Evolutionary conservation across 2,113 vertebrate genomes (phyloP).

Genomic region (Syrmaticus mikado): DNA sequence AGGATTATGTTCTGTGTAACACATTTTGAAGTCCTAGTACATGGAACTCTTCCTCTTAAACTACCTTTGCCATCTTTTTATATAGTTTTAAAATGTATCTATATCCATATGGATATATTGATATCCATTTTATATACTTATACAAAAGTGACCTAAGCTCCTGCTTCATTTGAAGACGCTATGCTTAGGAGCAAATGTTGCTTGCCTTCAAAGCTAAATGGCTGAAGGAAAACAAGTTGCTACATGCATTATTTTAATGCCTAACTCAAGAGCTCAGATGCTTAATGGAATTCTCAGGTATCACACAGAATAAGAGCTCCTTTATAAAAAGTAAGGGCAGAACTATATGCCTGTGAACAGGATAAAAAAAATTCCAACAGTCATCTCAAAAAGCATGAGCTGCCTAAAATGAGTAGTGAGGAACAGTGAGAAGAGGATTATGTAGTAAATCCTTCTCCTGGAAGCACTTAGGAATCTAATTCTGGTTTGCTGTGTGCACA

Average conservation of each 20-base stretch:
- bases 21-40: background rate
- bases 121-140: background rate
- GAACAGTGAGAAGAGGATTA: slow-evolving; percentile 2
- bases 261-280: background rate
- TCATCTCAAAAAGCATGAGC: background rate
- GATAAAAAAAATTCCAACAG: background rate
- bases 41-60: background rate
- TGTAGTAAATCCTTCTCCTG: background rate
- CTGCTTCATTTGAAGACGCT: background rate
- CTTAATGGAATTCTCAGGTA: background rate
- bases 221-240: background rate
- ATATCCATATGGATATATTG: background rate
- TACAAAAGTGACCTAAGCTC: background rate
- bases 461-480: background rate
- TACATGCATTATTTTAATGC: background rate
- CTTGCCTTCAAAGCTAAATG: background rate
- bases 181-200: background rate
- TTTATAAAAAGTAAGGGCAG: background rate
- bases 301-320: fast-evolving
- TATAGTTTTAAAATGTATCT: background rate
- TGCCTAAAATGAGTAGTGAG: background rate
- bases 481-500: background rate
- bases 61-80: background rate
- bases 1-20: background rate
- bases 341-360: background rate